These are phyloP conservation scores for Drepana arcuata DNA, from an alignment of 1,140 invertebrate genomes.

Conservation along the genomic window DNA sequence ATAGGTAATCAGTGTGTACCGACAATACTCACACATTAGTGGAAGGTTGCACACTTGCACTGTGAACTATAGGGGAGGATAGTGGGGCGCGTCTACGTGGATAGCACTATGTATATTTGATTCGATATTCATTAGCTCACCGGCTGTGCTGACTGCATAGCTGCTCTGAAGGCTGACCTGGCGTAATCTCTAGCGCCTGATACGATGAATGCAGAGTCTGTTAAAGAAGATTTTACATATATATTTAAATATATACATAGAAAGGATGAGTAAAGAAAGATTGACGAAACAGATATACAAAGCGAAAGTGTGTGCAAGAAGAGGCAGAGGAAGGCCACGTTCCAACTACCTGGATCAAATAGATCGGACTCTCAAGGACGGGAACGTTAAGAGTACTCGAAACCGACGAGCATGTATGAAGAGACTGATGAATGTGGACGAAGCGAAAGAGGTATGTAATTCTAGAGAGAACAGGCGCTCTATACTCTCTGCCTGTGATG, in stretches of 20 bases:
- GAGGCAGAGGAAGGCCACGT: too few relatives aligned
- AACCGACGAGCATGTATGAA: neutral
- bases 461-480: too few relatives aligned
- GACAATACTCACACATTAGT: too few relatives aligned
- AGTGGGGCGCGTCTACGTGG: too few relatives aligned
- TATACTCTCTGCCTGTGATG: too few relatives aligned
- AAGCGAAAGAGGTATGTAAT: too few relatives aligned
- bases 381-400: neutral
- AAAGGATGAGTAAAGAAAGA: neutral
- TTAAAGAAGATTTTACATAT: conserved; percentile 1
- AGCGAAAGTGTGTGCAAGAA: too few relatives aligned
- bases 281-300: neutral
- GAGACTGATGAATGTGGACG: too few relatives aligned
- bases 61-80: too few relatives aligned
- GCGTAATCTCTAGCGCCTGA: conserved; percentile 71
- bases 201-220: conserved; percentile 71
- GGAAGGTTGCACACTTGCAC: too few relatives aligned
- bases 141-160: conserved; percentile 67
- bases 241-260: neutral
- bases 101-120: neutral
- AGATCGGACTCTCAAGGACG: neutral
- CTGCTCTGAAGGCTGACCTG: conserved; percentile 61
- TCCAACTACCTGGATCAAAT: too few relatives aligned
- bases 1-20: too few relatives aligned
- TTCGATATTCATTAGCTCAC: conserved; percentile 39